Evolutionary conservation across 2,888 invertebrate species (phyloP).

Genomic region (Pandemis corylana): DNA sequence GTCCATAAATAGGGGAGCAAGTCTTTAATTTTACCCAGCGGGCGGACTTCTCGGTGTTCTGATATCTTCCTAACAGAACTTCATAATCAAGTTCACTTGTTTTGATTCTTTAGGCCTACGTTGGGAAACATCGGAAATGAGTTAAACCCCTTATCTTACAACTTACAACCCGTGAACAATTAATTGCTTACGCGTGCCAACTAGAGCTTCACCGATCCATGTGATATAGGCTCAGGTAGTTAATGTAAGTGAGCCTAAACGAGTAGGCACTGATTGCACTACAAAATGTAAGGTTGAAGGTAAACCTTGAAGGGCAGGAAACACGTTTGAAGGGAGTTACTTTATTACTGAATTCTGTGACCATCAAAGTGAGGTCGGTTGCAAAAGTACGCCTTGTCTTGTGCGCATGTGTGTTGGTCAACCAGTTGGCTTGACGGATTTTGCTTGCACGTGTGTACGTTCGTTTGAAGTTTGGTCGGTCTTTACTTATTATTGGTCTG

Average conservation of each 20-base stretch:
- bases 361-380: no score
- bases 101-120: neutral
- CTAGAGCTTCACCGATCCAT: conserved; percentile 34
- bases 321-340: neutral
- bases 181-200: conserved; percentile 36
- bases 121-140: conserved; percentile 36
- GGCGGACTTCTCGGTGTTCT: no score
- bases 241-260: neutral
- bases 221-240: conserved; percentile 20
- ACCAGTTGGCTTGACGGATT: no score
- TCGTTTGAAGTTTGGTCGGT: no score
- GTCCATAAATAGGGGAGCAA: no score
- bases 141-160: conserved; percentile 25
- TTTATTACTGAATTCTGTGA: neutral
- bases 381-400: no score
- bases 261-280: neutral
- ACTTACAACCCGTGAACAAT: conserved; percentile 35
- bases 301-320: neutral
- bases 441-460: no score
- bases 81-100: neutral
- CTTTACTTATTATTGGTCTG: no score
- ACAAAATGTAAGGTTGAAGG: neutral
- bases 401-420: no score
- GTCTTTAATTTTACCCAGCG: no score
- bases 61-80: no score